Evolutionary conservation across 1,140 invertebrate genomes (phyloP).

Genomic region (Gonatopus flavifemur): DNA sequence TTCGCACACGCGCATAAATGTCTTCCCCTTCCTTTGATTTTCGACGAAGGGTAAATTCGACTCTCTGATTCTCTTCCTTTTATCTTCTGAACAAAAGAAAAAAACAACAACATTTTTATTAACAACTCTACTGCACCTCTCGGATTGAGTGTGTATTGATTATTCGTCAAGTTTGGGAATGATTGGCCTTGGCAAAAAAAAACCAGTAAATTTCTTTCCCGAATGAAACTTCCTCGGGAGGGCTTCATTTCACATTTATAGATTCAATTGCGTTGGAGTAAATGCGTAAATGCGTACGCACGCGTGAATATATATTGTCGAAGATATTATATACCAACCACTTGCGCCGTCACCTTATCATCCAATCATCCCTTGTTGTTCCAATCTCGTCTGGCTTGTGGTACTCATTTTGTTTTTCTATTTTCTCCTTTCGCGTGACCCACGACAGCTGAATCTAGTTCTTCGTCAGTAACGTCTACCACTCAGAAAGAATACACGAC

Average conservation of each 20-base stretch:
- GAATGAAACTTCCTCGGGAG: too few relatives aligned
- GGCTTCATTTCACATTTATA: too few relatives aligned
- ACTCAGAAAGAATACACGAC: conserved; percentile 47
- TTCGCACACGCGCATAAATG: conserved; percentile 38
- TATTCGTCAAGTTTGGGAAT: too few relatives aligned
- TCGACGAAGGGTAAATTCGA: neutral
- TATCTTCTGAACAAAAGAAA: neutral
- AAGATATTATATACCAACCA: conserved; percentile 16
- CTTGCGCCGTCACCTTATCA: neutral
- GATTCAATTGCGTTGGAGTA: too few relatives aligned
- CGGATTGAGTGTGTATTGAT: too few relatives aligned
- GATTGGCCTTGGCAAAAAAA: too few relatives aligned
- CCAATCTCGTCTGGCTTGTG: conserved; percentile 19
- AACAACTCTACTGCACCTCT: too few relatives aligned
- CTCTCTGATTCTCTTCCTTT: neutral
- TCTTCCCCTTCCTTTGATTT: conserved; percentile 6
- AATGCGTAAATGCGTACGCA: conserved; percentile 36
- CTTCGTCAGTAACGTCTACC: conserved; percentile 48
- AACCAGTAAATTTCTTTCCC: too few relatives aligned
- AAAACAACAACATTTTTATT: neutral
- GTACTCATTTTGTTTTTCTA: conserved; percentile 13
- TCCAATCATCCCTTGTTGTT: neutral
- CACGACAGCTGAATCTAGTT: conserved; percentile 49
- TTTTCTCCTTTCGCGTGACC: conserved; percentile 11
- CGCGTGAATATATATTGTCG: conserved; percentile 39